Percentiles rank a stretch among this genome's conserved stretches.
These are phyloP conservation scores for Gyrodactylus bullatarudis DNA, from an alignment of 1,140 invertebrate genomes.

Conservation along the genomic window DNA sequence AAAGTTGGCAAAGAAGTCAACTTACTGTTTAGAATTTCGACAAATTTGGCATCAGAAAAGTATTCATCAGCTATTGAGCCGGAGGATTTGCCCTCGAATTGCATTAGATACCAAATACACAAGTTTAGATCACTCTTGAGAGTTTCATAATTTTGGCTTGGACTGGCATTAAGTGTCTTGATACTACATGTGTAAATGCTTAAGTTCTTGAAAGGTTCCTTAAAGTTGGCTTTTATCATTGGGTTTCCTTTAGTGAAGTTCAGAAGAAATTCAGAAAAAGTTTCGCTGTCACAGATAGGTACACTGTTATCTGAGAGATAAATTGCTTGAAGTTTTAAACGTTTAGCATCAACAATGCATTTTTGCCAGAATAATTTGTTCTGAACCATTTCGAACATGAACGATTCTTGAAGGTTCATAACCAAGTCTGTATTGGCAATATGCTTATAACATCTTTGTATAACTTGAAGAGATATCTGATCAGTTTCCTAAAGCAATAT, in stretches of 20 bases:
- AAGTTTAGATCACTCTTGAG: not conserved
- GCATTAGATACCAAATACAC: not conserved
- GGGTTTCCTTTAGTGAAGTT: not conserved
- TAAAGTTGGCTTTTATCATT: not conserved
- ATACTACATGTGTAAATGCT: not conserved
- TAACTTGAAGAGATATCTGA: not conserved
- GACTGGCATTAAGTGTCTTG: not conserved
- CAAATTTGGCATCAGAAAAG: not conserved
- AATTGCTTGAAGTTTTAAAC: not conserved
- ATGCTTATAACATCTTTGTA: not conserved
- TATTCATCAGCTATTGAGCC: not conserved
- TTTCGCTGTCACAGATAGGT: not conserved
- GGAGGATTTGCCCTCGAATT: not conserved
- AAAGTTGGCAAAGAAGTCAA: too few species aligned
- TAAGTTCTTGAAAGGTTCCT: not conserved
- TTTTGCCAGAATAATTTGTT: not conserved
- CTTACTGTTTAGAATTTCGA: not conserved
- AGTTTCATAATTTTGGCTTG: not conserved
- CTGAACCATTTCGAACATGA: not conserved
- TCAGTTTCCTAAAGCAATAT: not conserved
- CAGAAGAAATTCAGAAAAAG: not conserved
- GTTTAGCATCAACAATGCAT: not conserved
- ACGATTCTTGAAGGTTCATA: not conserved
- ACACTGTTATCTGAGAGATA: not conserved
- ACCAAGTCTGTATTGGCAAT: not conserved